Evolutionary conservation across 2,797 vertebrate genomes (phyloP), one percentile per base, ranked within the genome.

Genomic region (Crocidura indochinensis): DNA sequence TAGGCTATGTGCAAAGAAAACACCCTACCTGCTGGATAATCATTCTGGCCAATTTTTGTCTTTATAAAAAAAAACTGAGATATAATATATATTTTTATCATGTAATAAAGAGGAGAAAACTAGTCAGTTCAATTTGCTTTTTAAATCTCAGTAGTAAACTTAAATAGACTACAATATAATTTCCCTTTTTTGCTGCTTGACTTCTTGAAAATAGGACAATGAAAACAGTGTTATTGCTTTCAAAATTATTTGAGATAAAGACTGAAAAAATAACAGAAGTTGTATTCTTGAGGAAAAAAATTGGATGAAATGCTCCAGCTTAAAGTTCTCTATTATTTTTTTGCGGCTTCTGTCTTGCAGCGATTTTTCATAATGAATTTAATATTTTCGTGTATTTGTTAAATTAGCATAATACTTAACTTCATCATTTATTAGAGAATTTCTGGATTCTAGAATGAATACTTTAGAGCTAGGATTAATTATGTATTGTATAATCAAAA

Each of bases 321-420:
- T 74, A 84, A 53, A 80, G 31, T 84, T 62, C 60, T 75, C 29
- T 46, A 22, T 12, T 76, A 64, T 22, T 74, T n/a, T n/a, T n/a
- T n/a, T n/a, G n/a, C n/a, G n/a, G n/a, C n/a, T n/a, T n/a, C n/a
- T n/a, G n/a, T n/a, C n/a, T n/a, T n/a, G n/a, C n/a, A n/a, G n/a
- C n/a, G n/a, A n/a, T n/a, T n/a, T 46, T 65, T 65, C 27, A 44
- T 1, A 77, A 6, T 83, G 26, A 15, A 5, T 62, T 68, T 84
- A 15, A 60, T n/a, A 10, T 74, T 8, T 64, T 20, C 46, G 12
- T 20, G 67, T 75, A 8, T 27, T 78, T 31, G 47, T 38, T 73
- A 89, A 92, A 60, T 84, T 31, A 71, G 19, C 56, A 69, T 53
- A 14, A 19, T 85, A 22, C 71, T 76, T 56, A 85, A 51, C 3